These are phyloP conservation scores for Agonopterix arenella DNA, from an alignment of 2,888 invertebrate species.

Conservation along the genomic window DNA sequence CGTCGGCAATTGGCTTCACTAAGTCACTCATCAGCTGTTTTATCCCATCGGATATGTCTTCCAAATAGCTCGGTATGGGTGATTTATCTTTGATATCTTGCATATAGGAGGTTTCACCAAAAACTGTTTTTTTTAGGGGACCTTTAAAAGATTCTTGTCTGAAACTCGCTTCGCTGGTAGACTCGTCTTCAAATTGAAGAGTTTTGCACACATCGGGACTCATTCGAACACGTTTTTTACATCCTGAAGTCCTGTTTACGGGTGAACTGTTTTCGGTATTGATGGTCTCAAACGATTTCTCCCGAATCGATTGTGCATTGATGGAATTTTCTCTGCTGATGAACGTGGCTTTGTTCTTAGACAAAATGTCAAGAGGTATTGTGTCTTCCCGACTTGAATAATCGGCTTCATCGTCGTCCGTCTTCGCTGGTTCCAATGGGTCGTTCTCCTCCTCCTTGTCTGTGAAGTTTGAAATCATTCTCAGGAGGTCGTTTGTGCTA, in stretches of 20 bases:
- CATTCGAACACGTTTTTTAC: slow-evolving; percentile 22
- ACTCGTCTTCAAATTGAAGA: slow-evolving; percentile 51
- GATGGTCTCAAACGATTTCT: too few species aligned
- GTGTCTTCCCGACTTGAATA: too few species aligned
- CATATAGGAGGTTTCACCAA: slow-evolving; percentile 40
- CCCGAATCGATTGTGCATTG: too few species aligned
- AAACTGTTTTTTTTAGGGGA: slow-evolving; percentile 46
- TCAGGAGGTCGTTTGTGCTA: slow-evolving; percentile 48
- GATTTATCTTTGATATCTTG: slow-evolving; percentile 28
- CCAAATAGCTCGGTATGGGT: slow-evolving; percentile 52
- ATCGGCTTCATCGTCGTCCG: too few species aligned
- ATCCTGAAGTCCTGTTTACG: slow-evolving; percentile 5
- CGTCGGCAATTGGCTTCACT: slow-evolving; percentile 50
- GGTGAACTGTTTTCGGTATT: slow-evolving; percentile 2
- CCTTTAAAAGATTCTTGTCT: slow-evolving; percentile 15
- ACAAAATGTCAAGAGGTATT: too few species aligned
- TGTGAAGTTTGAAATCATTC: slow-evolving; percentile 48
- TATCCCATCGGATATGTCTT: slow-evolving; percentile 44
- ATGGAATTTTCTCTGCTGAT: too few species aligned
- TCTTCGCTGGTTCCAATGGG: slow-evolving; percentile 12
- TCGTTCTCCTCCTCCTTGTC: slow-evolving; percentile 22
- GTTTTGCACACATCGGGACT: slow-evolving; percentile 56
- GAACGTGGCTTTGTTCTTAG: too few species aligned
- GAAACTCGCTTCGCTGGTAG: slow-evolving; percentile 28
- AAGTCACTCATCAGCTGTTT: slow-evolving; percentile 59